Evolutionary conservation across 1,140 invertebrate genomes (phyloP).

Genomic region (Papilio polytes): DNA sequence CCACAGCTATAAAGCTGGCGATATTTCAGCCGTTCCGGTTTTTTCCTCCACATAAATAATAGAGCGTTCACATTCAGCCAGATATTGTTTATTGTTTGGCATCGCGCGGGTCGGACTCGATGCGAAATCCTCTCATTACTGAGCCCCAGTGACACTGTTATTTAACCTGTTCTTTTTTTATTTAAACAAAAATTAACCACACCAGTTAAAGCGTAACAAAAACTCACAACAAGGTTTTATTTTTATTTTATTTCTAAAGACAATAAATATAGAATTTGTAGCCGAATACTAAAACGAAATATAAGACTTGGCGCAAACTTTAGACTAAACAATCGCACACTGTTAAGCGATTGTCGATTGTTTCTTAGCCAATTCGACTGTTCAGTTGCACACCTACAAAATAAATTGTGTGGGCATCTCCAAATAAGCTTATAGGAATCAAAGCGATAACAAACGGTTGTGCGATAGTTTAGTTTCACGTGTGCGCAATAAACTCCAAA

Average conservation of each 20-base stretch:
- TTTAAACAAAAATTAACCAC: background rate
- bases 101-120: background rate
- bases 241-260: background rate
- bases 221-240: background rate
- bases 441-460: too few species aligned
- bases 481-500: too few species aligned
- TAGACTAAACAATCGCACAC: too few species aligned
- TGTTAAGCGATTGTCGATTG: too few species aligned
- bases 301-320: too few species aligned
- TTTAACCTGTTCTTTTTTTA: conserved; percentile 30
- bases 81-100: conserved; percentile 34
- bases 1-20: conserved; percentile 16
- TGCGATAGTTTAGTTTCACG: too few species aligned
- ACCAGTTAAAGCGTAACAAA: background rate
- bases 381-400: too few species aligned
- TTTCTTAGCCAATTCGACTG: too few species aligned
- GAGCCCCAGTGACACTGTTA: conserved; percentile 6
- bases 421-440: too few species aligned
- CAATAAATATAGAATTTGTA: background rate
- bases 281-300: too few species aligned
- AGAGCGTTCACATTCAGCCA: conserved; percentile 31
- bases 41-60: conserved; percentile 28
- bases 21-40: conserved; percentile 18
- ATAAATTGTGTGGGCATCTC: too few species aligned
- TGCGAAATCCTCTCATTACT: conserved; percentile 22